Evolutionary conservation across 2,797 vertebrate species (phyloP), one percentile per base, ranked within the genome.

Genomic region (Percopsis omiscomaycus): DNA sequence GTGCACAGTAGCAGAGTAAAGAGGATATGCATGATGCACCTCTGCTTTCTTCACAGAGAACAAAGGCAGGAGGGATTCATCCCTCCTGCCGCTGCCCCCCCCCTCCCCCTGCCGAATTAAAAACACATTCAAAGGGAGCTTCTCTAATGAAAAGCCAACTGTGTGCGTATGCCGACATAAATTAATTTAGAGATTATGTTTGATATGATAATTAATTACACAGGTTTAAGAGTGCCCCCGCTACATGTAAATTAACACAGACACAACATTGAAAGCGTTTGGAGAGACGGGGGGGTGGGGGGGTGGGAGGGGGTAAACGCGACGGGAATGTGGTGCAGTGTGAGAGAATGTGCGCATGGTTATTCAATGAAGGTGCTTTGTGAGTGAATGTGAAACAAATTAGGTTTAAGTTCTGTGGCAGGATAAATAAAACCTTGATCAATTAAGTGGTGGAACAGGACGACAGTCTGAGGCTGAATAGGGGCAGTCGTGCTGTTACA

Each of bases 341-440:
- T 9, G 37, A 42, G 37, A 64, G 66, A 79, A 72, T 70, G 84
- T 83, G 82, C 81, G 82, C 73, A 71, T 62, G 53, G 75, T 84
- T 78, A 79, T 86, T 85, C 82, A 82, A 85, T 81, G 67, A 72
- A 78, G 77, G 82, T 70, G 73, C 79, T 88, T 82, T 81, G 82
- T 80, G 84, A 82, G 69, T 37, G 75, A 83, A 84, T 74, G 80
- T 76, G 71, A 84, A 89, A 87, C 87, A 88, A 86, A 89, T 89
- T 82, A 86, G 85, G 77, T 85, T 83, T 76, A 89, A 84, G 79
- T 86, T 81, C 81, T 78, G 75, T 82, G 86, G 88, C 89, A 86
- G 78, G 84, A 89, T 83, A 83, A 88, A 89, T 86, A 86, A 87
- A 88, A 80, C 81, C 78, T 61, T 78, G 86, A 89, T 89, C 86